A percentile compares a stretch with the other conserved stretches of the same genome.
These are phyloP conservation scores for Diuraphis noxia DNA, from an alignment of 1,140 invertebrate genomes.

Conservation along the genomic window DNA sequence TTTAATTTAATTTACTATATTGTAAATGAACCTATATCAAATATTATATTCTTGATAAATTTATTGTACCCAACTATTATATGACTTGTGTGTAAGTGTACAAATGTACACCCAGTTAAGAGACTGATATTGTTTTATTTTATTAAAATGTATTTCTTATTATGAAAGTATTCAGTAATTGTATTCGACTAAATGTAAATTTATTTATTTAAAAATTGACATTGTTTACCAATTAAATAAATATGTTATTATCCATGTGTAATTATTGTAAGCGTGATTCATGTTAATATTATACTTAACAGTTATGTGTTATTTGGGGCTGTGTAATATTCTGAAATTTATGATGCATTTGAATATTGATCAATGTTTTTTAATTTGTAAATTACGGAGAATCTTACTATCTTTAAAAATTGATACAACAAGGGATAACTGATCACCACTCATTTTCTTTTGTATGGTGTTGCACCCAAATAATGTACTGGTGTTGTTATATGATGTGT, in stretches of 20 bases:
- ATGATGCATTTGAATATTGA: too few relatives aligned
- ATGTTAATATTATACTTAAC: background rate
- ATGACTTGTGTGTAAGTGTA: background rate
- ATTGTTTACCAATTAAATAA: background rate
- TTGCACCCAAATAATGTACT: too few relatives aligned
- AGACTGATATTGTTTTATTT: background rate
- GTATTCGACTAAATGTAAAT: background rate
- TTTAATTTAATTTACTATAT: background rate
- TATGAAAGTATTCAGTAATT: slow-evolving; percentile 5
- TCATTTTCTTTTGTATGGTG: too few relatives aligned
- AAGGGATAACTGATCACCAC: too few relatives aligned
- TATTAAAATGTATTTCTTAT: slow-evolving; percentile 12
- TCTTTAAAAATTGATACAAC: too few relatives aligned
- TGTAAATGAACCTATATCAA: background rate
- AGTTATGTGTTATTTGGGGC: too few relatives aligned
- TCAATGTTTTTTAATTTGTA: too few relatives aligned
- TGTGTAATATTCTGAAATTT: too few relatives aligned
- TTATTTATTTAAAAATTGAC: background rate
- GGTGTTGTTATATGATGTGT: too few relatives aligned
- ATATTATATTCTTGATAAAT: background rate
- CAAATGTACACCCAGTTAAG: background rate
- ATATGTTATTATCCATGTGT: background rate
- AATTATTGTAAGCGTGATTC: background rate
- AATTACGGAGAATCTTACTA: too few relatives aligned
- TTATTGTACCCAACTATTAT: background rate